Base-by-base conservation (phyloP, 2,888 invertebrate genomes). In the Spodoptera littoralis region DNA sequence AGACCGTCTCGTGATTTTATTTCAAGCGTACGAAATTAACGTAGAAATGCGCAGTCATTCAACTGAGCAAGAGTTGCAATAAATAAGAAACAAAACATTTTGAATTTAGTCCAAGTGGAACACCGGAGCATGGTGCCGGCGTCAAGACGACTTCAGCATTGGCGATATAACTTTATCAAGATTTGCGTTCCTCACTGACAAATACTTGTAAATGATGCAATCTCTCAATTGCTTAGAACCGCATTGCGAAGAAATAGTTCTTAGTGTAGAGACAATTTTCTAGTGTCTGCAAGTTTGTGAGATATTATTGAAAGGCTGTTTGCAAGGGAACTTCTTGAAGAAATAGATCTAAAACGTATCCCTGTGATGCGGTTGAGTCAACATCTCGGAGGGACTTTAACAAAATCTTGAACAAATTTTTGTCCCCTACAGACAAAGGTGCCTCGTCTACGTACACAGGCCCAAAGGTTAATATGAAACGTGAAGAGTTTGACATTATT, bases 191-290 rank as follows among this genome's bases (percentile, higher is more conserved):
- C 24, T 50, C 27, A 27, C 36, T 36, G 27, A 53, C 50, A 11
- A 60, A 22, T 62, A 45, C 41, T 42, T 53, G 44, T 44, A 47
- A 60, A 60, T 54, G 36, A 53, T 57, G 27, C 49, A 11, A 55
- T 63, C 49, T 48, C 53, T 60, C 56, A 53, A 64, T 57, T 18
- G 56, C 22, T 18, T 45, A 50, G 22, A 36, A 63, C 52, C 44
- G 18, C 36, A 51, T 59, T 63, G 36, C 50, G 49, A 64, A 60
- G 60, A 41, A 44, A 57, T 46, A 27, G 49, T 64, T 60, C 64
- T 57, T 63, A 62, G 51, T 60, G 46, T 42, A 53, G 43, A 57
- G 59, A 59, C 65, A 53, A 56, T 46, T 62, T 54, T 64, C 48
- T 30, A 50, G 54, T 60, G 45, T 49, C 42, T 44, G 24, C 47